Conservation (phyloP, 1,140 invertebrate genomes). For the Myzus persicae region DNA sequence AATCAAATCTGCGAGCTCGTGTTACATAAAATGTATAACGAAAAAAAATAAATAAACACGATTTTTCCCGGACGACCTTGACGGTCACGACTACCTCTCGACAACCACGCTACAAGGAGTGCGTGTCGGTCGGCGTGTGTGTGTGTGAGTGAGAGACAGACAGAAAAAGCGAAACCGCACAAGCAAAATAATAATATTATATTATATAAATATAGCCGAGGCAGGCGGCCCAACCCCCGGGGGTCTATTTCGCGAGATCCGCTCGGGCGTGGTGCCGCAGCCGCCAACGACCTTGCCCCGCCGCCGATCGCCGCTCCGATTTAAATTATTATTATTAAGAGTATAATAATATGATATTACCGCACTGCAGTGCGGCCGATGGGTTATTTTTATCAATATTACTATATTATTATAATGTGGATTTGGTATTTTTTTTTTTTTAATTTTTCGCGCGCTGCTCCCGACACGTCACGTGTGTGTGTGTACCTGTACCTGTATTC, state of each 20-base stretch:
- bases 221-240: neutral
- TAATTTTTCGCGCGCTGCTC: neutral
- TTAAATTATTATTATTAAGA: neutral
- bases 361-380: neutral
- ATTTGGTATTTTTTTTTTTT: neutral
- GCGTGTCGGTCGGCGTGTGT: no score
- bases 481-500: neutral
- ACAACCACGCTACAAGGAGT: neutral
- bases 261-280: neutral
- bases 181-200: neutral
- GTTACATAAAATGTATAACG: neutral
- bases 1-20: neutral
- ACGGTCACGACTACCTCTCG: neutral
- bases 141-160: neutral
- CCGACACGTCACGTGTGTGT: neutral
- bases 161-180: neutral
- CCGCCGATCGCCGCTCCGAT: neutral
- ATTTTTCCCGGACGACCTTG: constrained; percentile 14
- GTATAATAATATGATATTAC: neutral
- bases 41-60: neutral
- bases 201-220: neutral
- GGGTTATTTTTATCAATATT: neutral
- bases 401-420: neutral
- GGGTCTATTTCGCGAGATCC: constrained; percentile 25
- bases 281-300: neutral